These are phyloP conservation scores for Echiichthys vipera DNA, from an alignment of 2,797 vertebrate genomes.

Conservation along the genomic window DNA sequence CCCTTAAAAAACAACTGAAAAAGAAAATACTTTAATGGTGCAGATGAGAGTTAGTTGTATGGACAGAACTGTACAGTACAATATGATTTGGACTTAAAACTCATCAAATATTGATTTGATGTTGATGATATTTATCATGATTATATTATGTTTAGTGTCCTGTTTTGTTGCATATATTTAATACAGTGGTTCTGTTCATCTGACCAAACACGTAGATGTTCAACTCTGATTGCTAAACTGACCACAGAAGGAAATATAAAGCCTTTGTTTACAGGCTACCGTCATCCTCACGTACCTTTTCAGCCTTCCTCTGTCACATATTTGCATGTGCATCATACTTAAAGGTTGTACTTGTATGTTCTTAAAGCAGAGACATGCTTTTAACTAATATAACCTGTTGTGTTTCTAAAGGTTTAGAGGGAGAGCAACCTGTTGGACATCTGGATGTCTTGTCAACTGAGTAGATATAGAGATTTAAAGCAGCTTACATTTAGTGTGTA, in stretches of 20 bases:
- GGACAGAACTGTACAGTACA: no score
- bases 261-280: not conserved
- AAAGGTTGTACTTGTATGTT: not conserved
- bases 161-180: no score
- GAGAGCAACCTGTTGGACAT: slow-evolving; percentile 8
- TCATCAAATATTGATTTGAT: no score
- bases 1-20: slow-evolving; percentile 1
- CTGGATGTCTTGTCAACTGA: not conserved
- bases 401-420: not conserved
- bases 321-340: slow-evolving; percentile 21
- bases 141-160: no score
- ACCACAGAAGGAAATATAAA: slow-evolving; percentile 8
- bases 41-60: no score
- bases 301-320: not conserved
- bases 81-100: no score
- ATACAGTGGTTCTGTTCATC: not conserved
- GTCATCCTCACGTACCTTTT: not conserved
- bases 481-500: no score
- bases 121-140: no score
- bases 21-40: not conserved
- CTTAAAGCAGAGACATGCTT: not conserved
- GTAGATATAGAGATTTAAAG: not conserved
- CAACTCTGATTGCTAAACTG: slow-evolving; percentile 4
- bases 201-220: slow-evolving; percentile 1
- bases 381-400: not conserved